Evolutionary conservation across 2,888 invertebrate genomes (phyloP).

Genomic region (Siphlonurus alternatus): DNA sequence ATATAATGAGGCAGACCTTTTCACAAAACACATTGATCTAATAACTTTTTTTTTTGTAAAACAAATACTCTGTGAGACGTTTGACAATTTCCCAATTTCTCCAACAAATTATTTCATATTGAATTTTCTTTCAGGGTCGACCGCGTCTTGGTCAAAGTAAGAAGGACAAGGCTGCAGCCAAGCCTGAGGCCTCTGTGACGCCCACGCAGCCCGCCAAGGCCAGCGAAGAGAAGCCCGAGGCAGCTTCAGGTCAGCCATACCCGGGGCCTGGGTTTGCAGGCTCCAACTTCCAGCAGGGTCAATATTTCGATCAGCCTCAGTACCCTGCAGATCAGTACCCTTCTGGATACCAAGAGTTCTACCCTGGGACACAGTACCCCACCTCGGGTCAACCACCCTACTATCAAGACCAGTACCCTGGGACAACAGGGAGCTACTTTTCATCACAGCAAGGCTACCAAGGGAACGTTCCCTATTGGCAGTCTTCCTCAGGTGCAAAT

Average conservation of each 20-base stretch:
- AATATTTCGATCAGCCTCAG: neutral
- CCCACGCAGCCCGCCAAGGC: neutral
- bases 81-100: no score
- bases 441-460: neutral
- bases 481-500: neutral
- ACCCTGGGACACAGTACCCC: no score
- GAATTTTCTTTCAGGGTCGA: no score
- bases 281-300: neutral
- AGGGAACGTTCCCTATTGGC: no score
- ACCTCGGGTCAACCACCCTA: no score
- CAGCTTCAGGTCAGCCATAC: neutral
- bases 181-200: neutral
- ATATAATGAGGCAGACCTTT: no score
- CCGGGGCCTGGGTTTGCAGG: neutral
- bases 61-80: no score
- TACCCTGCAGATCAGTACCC: neutral
- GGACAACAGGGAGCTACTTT: no score
- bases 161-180: neutral
- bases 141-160: neutral
- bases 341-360: neutral
- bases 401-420: neutral
- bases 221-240: neutral
- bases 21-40: no score
- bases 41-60: no score
- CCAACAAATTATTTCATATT: no score